Percentiles rank a stretch among this genome's conserved stretches.
Conservation (phyloP, 2,888 invertebrate species). For the Cartodere bifasciata region DNA sequence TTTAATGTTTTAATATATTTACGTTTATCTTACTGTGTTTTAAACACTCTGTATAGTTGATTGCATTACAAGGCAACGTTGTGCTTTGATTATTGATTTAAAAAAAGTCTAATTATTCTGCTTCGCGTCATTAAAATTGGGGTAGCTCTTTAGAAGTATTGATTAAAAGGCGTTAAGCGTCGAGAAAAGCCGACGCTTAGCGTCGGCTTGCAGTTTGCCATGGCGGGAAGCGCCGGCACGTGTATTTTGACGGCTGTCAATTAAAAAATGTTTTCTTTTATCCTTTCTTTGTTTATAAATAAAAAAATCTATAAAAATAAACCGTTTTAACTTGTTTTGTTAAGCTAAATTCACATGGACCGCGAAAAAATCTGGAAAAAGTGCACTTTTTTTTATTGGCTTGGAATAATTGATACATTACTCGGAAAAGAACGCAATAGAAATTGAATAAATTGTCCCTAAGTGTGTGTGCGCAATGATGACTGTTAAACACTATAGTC, state of each 20-base stretch:
- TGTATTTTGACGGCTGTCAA: conserved; percentile 30
- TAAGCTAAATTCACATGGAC: no score
- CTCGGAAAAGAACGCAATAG: conserved; percentile 29
- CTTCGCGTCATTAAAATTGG: conserved; percentile 22
- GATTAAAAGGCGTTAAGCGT: conserved; percentile 18
- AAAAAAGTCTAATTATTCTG: no score
- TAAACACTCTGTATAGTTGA: no score
- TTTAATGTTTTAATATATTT: conserved; percentile 1
- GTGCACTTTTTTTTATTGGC: conserved; percentile 10
- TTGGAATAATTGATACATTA: conserved; percentile 22
- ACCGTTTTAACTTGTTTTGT: conserved; percentile 1
- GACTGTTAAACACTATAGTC: conserved; percentile 25
- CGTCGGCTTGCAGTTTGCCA: conserved; percentile 19
- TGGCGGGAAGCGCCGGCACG: conserved; percentile 30
- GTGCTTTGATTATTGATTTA: no score
- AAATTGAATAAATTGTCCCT: conserved; percentile 31
- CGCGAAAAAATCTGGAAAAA: no score
- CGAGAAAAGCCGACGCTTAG: conserved; percentile 16
- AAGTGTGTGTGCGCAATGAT: conserved; percentile 31
- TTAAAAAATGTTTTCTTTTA: conserved; percentile 19
- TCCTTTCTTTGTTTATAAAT: conserved; percentile 1
- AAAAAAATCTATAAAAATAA: conserved; percentile 1
- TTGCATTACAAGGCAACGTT: no score
- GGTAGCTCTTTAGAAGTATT: conserved; percentile 19
- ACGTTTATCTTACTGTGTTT: no score